Evolutionary conservation across 2,113 vertebrate genomes (phyloP).

Genomic region (Bambusicola thoracicus): DNA sequence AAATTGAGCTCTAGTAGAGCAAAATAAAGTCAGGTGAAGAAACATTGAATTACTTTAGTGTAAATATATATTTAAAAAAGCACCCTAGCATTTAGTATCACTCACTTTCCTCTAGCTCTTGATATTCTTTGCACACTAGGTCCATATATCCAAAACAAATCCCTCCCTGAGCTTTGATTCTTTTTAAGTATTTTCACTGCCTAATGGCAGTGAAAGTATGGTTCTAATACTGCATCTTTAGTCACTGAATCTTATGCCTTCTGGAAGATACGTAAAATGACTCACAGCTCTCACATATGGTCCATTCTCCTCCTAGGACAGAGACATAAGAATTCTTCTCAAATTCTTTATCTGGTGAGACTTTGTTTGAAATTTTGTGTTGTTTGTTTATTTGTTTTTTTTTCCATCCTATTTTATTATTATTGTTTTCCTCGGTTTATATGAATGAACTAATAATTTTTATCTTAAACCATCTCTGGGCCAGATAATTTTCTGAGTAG

Average conservation of each 20-base stretch:
- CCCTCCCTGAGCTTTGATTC: neutral
- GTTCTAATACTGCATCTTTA: neutral
- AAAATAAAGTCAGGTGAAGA: neutral
- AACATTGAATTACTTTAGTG: neutral
- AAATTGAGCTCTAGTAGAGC: neutral
- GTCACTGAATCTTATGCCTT: neutral
- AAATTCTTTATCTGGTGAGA: neutral
- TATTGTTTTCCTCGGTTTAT: neutral
- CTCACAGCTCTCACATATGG: rapidly evolving
- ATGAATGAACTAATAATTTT: neutral
- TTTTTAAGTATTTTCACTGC: neutral
- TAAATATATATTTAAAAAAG: neutral
- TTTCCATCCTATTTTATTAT: too few species aligned
- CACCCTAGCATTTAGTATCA: neutral
- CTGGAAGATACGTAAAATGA: neutral
- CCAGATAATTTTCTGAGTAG: neutral
- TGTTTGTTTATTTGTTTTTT: neutral
- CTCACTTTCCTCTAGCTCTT: neutral
- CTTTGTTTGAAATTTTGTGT: neutral
- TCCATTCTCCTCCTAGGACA: neutral
- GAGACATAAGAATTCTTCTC: neutral
- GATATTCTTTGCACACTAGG: neutral
- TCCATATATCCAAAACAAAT: neutral
- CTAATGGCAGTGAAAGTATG: too few species aligned
- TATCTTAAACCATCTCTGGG: neutral